Percentiles rank a stretch among this genome's conserved stretches.
Evolutionary conservation across 2,113 vertebrate species (phyloP).

Genomic region (Lepus americanus): DNA sequence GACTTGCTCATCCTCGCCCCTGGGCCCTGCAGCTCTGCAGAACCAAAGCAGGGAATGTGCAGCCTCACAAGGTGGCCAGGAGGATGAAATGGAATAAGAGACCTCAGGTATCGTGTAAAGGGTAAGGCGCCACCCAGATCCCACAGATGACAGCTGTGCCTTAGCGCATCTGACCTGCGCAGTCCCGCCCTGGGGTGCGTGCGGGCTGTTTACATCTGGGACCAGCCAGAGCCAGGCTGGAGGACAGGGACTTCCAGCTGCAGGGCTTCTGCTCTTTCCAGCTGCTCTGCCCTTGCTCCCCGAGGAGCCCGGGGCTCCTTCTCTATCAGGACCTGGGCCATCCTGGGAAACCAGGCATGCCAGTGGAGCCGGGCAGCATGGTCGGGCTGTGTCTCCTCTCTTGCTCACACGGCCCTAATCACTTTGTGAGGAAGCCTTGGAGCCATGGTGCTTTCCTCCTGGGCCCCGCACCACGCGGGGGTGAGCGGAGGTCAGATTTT

Average conservation of each 20-base stretch:
- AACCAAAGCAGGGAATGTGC: not conserved
- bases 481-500: slow-evolving; percentile 75
- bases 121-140: not conserved
- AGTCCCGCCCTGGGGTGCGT: not conserved
- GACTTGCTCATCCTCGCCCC: not conserved
- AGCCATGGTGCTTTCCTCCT: slow-evolving; percentile 19
- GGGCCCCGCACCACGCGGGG: slow-evolving; percentile 63
- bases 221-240: not conserved
- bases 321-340: not conserved
- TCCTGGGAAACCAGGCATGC: not conserved
- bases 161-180: not conserved
- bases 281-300: too few relatives aligned
- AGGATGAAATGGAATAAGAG: not conserved
- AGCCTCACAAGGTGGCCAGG: not conserved
- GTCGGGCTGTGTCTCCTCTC: not conserved
- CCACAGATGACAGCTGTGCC: not conserved
- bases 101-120: not conserved
- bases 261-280: too few relatives aligned
- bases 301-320: too few relatives aligned
- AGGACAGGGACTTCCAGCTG: not conserved
- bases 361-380: not conserved
- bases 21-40: rapidly evolving
- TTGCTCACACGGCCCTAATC: slow-evolving; percentile 25
- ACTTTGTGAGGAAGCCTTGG: slow-evolving; percentile 66
- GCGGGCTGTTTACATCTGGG: not conserved